These are phyloP conservation scores for Oryzias melastigma DNA, from an alignment of 2,113 vertebrate species.

Conservation along the genomic window DNA sequence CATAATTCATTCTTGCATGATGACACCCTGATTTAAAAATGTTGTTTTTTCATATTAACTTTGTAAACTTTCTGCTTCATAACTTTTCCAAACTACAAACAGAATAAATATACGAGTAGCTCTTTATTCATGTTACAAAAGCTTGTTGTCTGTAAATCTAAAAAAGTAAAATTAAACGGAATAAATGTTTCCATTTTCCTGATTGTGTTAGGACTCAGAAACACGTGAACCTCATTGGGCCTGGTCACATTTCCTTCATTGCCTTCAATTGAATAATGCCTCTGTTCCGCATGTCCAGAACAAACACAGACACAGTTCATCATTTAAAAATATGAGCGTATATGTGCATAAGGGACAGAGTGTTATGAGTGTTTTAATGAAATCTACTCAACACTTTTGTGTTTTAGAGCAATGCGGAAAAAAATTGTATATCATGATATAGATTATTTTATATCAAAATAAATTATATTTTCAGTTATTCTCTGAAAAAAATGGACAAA, in stretches of 20 bases:
- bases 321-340: background rate
- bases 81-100: background rate
- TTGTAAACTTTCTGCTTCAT: too few species aligned
- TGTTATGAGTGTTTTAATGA: slow-evolving; percentile 19
- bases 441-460: too few species aligned
- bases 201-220: slow-evolving; percentile 42
- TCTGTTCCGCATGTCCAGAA: slow-evolving; percentile 20
- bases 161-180: slow-evolving; percentile 2
- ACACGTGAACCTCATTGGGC: slow-evolving; percentile 40
- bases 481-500: too few species aligned
- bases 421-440: too few species aligned
- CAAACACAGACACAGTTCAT: slow-evolving; percentile 4
- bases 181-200: slow-evolving; percentile 21
- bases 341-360: background rate
- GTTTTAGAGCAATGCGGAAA: slow-evolving; percentile 1
- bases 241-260: slow-evolving; percentile 54
- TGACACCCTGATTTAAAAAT: too few species aligned
- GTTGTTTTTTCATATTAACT: too few species aligned
- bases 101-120: background rate
- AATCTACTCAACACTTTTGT: slow-evolving; percentile 4
- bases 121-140: background rate
- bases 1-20: too few species aligned
- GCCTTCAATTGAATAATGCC: slow-evolving; percentile 27
- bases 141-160: too few species aligned
- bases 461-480: too few species aligned